These are phyloP conservation scores for Tupiocoris notatus DNA, from an alignment of 2,888 invertebrate species.

Conservation along the genomic window DNA sequence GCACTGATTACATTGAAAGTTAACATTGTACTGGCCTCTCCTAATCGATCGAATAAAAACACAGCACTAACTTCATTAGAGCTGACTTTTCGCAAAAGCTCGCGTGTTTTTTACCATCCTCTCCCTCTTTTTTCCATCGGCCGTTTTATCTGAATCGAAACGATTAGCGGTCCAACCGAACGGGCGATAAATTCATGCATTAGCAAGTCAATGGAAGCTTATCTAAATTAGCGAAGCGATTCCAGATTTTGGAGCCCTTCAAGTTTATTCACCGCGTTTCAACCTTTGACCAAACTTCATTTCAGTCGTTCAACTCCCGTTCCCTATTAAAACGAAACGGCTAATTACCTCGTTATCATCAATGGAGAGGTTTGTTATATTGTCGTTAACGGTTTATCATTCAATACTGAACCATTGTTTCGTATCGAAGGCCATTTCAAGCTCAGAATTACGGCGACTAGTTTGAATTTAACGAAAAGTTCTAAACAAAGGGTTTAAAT, in stretches of 20 bases:
- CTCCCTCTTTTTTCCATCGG: neutral
- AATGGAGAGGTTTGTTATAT: too few relatives aligned
- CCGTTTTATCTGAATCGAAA: neutral
- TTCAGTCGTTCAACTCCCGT: neutral
- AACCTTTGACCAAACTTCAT: neutral
- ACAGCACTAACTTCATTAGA: neutral
- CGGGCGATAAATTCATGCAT: neutral
- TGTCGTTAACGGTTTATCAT: too few relatives aligned
- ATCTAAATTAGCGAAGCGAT: slow-evolving; percentile 30
- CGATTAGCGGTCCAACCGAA: neutral
- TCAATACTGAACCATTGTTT: too few relatives aligned
- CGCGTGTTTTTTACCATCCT: neutral
- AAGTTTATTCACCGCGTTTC: neutral
- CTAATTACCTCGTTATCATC: too few relatives aligned
- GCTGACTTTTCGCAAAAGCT: neutral
- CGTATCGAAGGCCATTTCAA: too few relatives aligned
- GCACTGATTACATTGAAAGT: neutral
- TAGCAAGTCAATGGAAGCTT: slow-evolving; percentile 28
- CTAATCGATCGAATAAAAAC: neutral
- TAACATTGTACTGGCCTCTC: neutral
- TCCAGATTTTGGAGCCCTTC: slow-evolving; percentile 19
- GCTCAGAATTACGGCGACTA: too few relatives aligned
- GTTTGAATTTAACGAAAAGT: too few relatives aligned
- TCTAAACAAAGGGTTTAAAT: too few relatives aligned
- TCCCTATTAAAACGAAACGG: too few relatives aligned